Percentiles rank a stretch among this genome's conserved stretches.
These are phyloP conservation scores for Drepana falcataria DNA, from an alignment of 2,888 invertebrate species.

Conservation along the genomic window DNA sequence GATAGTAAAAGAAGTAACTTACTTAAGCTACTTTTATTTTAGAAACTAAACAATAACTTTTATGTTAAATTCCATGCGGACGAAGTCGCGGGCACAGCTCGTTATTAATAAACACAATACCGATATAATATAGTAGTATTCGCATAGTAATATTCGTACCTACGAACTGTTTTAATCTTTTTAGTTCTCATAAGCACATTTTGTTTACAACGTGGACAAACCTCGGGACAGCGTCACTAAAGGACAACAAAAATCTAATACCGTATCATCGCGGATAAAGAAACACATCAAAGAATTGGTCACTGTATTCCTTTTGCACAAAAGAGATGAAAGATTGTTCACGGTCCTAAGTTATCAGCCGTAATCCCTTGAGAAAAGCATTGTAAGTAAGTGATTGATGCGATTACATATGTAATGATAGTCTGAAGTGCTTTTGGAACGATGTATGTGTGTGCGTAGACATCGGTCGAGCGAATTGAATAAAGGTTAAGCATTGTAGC, in stretches of 20 bases:
- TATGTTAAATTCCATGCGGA: too few relatives aligned
- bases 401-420: constrained; percentile 20
- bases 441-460: neutral
- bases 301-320: constrained; percentile 1
- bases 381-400: constrained; percentile 29
- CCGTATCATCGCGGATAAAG: neutral
- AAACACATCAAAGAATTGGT: constrained; percentile 10
- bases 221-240: neutral
- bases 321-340: neutral
- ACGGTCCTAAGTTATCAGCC: neutral
- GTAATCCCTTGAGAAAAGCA: constrained; percentile 7
- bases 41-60: too few relatives aligned
- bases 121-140: neutral
- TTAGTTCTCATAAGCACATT: neutral
- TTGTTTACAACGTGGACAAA: neutral
- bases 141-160: neutral
- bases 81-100: too few relatives aligned
- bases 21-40: too few relatives aligned
- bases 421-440: neutral
- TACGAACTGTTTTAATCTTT: neutral
- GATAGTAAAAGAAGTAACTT: too few relatives aligned
- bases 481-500: too few relatives aligned
- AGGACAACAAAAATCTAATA: neutral
- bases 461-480: neutral
- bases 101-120: neutral